A percentile compares a stretch with the other conserved stretches of the same genome.
These are phyloP conservation scores for Tachycineta bicolor DNA, from an alignment of 2,113 vertebrate species.

Conservation along the genomic window DNA sequence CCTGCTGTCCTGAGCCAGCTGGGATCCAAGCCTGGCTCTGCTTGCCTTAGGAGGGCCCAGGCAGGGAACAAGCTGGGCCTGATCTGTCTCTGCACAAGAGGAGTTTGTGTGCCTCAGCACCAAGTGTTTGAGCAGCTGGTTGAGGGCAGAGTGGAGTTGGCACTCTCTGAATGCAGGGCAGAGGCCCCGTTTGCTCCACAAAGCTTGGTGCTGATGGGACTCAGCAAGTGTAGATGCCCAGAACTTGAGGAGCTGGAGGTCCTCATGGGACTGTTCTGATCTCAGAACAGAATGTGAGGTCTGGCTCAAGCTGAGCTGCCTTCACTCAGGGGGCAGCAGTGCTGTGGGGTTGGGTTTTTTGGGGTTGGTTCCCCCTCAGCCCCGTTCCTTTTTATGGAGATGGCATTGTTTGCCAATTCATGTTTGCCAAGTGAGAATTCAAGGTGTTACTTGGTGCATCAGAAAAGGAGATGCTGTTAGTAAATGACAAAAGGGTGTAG, in stretches of 20 bases:
- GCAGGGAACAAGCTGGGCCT: rapidly evolving
- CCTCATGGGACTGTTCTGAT: rapidly evolving
- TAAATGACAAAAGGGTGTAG: background rate
- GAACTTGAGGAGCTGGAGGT: background rate
- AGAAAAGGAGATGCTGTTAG: background rate
- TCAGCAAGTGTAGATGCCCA: background rate
- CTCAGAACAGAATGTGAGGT: background rate
- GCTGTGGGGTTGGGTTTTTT: background rate
- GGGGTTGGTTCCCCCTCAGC: background rate
- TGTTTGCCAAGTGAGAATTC: background rate
- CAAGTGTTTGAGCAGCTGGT: background rate
- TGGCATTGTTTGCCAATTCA: background rate
- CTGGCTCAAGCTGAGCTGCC: too few species aligned
- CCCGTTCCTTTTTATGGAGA: background rate
- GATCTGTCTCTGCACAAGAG: background rate
- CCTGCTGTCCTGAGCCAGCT: background rate
- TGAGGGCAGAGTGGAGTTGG: background rate
- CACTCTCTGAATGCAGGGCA: rapidly evolving
- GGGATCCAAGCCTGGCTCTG: background rate
- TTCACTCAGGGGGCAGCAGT: background rate
- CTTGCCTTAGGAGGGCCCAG: background rate
- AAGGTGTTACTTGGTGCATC: background rate
- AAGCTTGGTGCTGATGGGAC: background rate
- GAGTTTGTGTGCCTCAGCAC: background rate
- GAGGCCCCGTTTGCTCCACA: background rate